These are phyloP conservation scores for Liopterus haemorrhoidalis DNA, from an alignment of 2,888 invertebrate genomes.

Conservation along the genomic window DNA sequence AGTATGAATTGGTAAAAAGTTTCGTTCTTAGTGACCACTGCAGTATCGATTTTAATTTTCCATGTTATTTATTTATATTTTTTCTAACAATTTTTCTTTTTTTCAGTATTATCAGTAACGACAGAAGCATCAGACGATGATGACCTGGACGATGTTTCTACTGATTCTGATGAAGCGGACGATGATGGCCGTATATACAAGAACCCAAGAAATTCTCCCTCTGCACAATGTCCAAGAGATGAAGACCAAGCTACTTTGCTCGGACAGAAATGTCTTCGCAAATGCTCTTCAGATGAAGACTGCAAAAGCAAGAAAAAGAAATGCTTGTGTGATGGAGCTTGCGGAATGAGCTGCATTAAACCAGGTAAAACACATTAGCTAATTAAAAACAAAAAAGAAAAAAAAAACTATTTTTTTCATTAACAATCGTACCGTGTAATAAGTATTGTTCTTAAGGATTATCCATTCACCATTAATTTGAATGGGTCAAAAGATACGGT, in stretches of 20 bases:
- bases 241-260: slow-evolving; percentile 77
- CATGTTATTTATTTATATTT: slow-evolving; percentile 3
- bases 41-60: too few species aligned
- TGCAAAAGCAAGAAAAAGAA: slow-evolving; percentile 96
- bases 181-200: slow-evolving; percentile 80
- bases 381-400: slow-evolving; percentile 6
- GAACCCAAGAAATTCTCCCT: slow-evolving; percentile 83
- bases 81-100: too few species aligned
- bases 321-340: slow-evolving; percentile 93
- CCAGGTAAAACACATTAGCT: slow-evolving; percentile 60
- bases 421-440: too few species aligned
- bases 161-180: slow-evolving; percentile 54
- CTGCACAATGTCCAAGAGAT: slow-evolving; percentile 77
- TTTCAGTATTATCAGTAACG: slow-evolving; percentile 44
- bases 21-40: too few species aligned
- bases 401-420: background rate
- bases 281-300: slow-evolving; percentile 89
- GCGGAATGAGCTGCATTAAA: slow-evolving; percentile 96
- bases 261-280: slow-evolving; percentile 82
- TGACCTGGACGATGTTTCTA: slow-evolving; percentile 47
- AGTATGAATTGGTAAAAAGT: too few species aligned
- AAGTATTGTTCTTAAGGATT: too few species aligned
- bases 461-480: too few species aligned
- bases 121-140: slow-evolving; percentile 52
- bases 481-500: too few species aligned